Base-by-base conservation (phyloP, 2,888 invertebrate species). In the Nymphalis urticae region DNA sequence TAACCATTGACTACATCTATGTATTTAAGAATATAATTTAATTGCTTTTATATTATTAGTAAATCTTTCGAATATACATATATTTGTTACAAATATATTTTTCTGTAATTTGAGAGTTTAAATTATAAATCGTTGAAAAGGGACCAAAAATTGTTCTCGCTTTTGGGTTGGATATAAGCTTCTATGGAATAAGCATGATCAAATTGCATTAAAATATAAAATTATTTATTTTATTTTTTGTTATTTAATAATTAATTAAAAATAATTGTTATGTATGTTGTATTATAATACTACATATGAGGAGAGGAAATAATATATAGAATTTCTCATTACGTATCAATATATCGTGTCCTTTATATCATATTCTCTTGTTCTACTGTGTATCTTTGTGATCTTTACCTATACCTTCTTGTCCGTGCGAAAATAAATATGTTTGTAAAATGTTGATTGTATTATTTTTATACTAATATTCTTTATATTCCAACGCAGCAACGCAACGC, bases 381-480 rank as follows among this genome's bases (percentile, higher is more conserved):
- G 70, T 76, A 75, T 75, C 74, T 75, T 77, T 79, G 75, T 77
- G 76, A 75, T 74, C 62, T 72, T 75, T 79, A 76, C 64, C 70
- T 78, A 74, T 79, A 78, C 73, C 71, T 75, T 75, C 76, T 76
- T 76, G 75, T 78, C 77, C 78, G 68, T 79, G 76, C 76, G 75
- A 72, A 72, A 73, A 77, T 69, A 72, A 77, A 75, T 73, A 77
- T 77, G 77, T 78, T 80, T 79, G 66, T 74, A 72, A 70, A 51
- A 48, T 50, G 6, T 19, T 3, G 13, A 36, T 47, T 16, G 53
- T 56, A 48, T 21, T 48, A 48, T 62, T 67, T 61, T 47, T 32
- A 32, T 32, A 27, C 27, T 27, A 5, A 27, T 4, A 27, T 42
- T 42, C 6, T 36, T 21, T 21, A 21, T 21, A 1, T 21, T 1